Base-by-base conservation (phyloP, 2,888 invertebrate species). In the Leucophora obtusa region DNA sequence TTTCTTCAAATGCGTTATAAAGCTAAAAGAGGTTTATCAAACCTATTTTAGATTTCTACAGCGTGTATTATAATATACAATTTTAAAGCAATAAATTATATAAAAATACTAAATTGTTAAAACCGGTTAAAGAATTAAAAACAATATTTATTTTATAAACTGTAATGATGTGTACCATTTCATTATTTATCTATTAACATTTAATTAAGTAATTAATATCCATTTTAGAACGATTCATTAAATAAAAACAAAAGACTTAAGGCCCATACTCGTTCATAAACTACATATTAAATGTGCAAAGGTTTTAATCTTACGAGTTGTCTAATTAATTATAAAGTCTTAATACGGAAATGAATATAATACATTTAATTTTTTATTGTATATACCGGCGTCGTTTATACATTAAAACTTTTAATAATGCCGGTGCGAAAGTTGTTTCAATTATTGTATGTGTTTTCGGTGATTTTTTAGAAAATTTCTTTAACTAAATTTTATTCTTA, bases 161-260 rank as follows among this genome's bases (percentile, higher is more conserved):
- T 8, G 1, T 35, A 38, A 38, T 38, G 11, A 38, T 38, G 2
- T 38, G 38, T 38, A 38, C 6, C 28, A 28, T 28, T 28, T 28
- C 28, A 28, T 38, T 38, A 38, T 38, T 38, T 11, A 38, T 11
- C 14, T 11, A 38, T 38, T 38, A 11, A 11, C 14, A 38, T 38
- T 38, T 38, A 4, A 38, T 11, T 38, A 11, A 11, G 14, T 38
- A 11, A 38, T 11, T 11, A 38, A 38, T 38, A 38, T 28, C 8
- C 10, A 35, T 35, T 35, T 35, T 1, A 35, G 10, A 5, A 15
- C 54, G 38, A 68, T 15, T 66, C n/a, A 51, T 14, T 14, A 28
- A 15, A 0, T 11, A 5, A 6, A 60, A 78, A 68, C 68, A 68
- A 69, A 78, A 73, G 78, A 78, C 72, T 78, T 74, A 74, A 74